These are phyloP conservation scores for Melopsittacus undulatus DNA, from an alignment of 2,797 vertebrate species.

Conservation along the genomic window DNA sequence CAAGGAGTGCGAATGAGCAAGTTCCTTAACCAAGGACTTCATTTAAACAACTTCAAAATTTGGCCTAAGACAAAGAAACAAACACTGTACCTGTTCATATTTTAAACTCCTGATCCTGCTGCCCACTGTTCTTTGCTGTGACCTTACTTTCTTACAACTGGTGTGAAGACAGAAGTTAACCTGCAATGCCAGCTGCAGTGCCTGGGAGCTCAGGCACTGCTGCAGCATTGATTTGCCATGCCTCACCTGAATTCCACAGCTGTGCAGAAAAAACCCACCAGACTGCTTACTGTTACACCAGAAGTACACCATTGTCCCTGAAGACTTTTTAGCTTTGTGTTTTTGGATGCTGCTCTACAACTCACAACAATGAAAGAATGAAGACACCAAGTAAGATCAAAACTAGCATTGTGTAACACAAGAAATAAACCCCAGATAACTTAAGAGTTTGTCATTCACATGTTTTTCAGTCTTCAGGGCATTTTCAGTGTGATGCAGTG, in stretches of 20 bases:
- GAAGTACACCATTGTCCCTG: rapidly evolving
- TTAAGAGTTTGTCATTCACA: not conserved
- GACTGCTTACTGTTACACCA: not conserved
- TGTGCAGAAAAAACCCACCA: not conserved
- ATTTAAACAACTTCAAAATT: not conserved
- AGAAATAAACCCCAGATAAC: not conserved
- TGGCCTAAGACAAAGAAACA: not conserved
- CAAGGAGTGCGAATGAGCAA: not conserved
- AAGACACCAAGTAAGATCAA: not conserved
- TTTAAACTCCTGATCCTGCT: not conserved
- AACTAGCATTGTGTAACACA: not conserved
- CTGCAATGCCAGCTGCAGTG: not conserved
- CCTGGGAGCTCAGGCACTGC: not conserved
- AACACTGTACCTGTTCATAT: not conserved
- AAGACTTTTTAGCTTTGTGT: not conserved
- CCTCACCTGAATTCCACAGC: not conserved
- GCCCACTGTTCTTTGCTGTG: not conserved
- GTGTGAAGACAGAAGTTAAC: not conserved
- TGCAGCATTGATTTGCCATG: not conserved
- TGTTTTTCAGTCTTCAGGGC: not conserved
- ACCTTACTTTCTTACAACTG: not conserved
- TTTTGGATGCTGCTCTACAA: not conserved
- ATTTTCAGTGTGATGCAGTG: not conserved
- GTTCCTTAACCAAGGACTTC: not conserved
- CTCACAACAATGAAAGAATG: not conserved